phyloP scores from a whole-genome alignment of 2,113 vertebrate genomes.

The Calyptommatus sinebrachiatus region DNA sequence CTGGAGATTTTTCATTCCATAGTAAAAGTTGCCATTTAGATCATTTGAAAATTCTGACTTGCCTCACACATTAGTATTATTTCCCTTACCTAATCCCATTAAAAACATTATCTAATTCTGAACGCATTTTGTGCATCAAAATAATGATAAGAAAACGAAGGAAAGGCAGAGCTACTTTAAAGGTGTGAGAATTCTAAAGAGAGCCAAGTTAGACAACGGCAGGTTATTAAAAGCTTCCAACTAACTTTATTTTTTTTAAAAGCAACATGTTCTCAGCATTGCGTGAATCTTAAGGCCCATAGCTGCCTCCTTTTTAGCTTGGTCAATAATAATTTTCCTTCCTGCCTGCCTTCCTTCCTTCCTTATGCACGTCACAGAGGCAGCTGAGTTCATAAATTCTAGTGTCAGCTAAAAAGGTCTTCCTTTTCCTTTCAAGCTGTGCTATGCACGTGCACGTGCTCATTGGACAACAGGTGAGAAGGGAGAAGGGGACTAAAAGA shows the following conservation, averaged over 20 bases:
- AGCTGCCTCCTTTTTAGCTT: conserved; percentile 76
- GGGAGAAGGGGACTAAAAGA: no score
- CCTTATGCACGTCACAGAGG: no score
- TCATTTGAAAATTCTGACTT: conserved; percentile 13
- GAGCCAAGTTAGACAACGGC: conserved; percentile 63
- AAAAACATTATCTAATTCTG: conserved; percentile 33
- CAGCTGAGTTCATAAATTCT: no score
- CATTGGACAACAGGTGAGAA: no score
- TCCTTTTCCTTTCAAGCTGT: no score
- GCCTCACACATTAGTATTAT: conserved; percentile 18
- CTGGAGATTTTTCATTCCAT: not conserved
- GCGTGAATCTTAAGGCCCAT: conserved; percentile 66
- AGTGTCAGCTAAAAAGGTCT: no score
- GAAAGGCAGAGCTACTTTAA: conserved; percentile 57
- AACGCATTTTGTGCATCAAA: conserved; percentile 41
- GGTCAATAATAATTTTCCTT: conserved; percentile 60
- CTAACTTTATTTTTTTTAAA: conserved; percentile 69
- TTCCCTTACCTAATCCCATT: not conserved
- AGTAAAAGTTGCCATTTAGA: not conserved
- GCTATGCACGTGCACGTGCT: no score
- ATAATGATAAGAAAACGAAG: conserved; percentile 26
- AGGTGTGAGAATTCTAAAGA: conserved; percentile 63
- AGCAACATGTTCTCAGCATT: conserved; percentile 52
- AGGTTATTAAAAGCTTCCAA: conserved; percentile 64
- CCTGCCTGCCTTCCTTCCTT: no score